These are phyloP conservation scores for Myrmecophaga tridactyla DNA, from an alignment of 2,113 vertebrate genomes.

Conservation along the genomic window DNA sequence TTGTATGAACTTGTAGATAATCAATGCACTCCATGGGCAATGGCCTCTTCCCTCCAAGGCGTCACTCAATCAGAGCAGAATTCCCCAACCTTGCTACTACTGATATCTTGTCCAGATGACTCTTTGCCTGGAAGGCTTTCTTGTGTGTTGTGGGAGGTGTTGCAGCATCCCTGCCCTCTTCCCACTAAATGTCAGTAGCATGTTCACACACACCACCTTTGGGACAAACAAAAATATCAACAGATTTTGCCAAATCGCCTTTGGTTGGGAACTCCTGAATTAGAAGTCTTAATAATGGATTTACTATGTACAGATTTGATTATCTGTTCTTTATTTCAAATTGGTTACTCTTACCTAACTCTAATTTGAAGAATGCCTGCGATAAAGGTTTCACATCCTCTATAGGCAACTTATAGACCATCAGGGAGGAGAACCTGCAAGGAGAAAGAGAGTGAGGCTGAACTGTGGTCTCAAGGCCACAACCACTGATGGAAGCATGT, in stretches of 20 bases:
- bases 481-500: rapidly evolving
- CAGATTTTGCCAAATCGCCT: not conserved
- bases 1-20: not conserved
- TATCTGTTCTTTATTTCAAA: not conserved
- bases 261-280: not conserved
- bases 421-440: slow-evolving; percentile 62
- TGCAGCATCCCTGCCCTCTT: not conserved
- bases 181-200: rapidly evolving
- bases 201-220: rapidly evolving
- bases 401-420: slow-evolving; percentile 92
- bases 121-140: not conserved
- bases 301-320: not conserved
- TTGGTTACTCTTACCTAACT: slow-evolving; percentile 85
- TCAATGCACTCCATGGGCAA: too few species aligned
- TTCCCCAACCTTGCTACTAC: not conserved
- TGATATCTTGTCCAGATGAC: too few species aligned
- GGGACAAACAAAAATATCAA: not conserved
- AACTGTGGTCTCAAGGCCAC: not conserved
- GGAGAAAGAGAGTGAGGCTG: not conserved
- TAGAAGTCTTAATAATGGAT: not conserved
- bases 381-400: slow-evolving; percentile 90
- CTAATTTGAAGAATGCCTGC: slow-evolving; percentile 88
- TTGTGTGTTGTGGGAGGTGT: not conserved
- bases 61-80: not conserved
- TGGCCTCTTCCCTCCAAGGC: not conserved